Conservation (phyloP, 2,888 invertebrate genomes). For the Archips xylosteana region DNA sequence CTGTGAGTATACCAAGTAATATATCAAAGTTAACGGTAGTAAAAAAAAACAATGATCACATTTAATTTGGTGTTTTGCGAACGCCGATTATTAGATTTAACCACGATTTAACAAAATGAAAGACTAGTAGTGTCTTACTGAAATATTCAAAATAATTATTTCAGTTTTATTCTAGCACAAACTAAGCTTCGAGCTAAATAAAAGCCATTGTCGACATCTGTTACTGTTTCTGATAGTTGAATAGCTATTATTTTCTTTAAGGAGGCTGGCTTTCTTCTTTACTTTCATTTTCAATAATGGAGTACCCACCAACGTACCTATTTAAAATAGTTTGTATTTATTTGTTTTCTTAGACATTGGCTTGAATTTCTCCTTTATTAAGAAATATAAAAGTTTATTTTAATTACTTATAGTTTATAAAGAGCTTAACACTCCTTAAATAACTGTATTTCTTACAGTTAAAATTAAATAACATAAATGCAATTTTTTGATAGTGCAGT, state of each 20-base stretch:
- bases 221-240: slow-evolving; percentile 20
- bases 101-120: not conserved
- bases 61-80: not conserved
- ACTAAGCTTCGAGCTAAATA: not conserved
- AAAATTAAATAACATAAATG: no score
- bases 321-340: not conserved
- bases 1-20: no score
- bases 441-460: no score
- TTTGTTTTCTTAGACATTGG: no score
- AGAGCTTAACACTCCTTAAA: no score
- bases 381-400: no score
- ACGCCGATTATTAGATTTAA: not conserved
- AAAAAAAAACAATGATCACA: no score
- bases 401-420: no score
- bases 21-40: no score
- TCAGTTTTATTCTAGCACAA: not conserved
- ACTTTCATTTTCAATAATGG: not conserved
- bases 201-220: slow-evolving; percentile 3
- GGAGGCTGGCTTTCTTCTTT: not conserved
- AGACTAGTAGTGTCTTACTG: no score
- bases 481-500: no score
- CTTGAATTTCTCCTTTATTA: no score
- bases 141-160: not conserved
- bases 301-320: not conserved
- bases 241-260: slow-evolving; percentile 26